These are phyloP conservation scores for Labrus mixtus DNA, from an alignment of 2,113 vertebrate species.

Conservation along the genomic window DNA sequence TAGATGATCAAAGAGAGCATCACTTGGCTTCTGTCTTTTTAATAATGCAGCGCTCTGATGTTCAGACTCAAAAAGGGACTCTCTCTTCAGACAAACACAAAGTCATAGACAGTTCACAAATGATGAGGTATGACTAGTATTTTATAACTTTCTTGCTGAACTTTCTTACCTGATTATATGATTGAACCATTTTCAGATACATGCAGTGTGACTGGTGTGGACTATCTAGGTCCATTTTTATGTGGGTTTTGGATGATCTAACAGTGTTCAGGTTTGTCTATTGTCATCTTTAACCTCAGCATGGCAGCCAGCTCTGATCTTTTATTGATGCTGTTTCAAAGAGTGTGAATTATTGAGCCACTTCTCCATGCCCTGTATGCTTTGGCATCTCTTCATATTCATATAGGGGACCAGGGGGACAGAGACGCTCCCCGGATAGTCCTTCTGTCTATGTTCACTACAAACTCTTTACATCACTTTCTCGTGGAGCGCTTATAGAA, in stretches of 20 bases:
- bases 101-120: neutral
- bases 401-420: conserved; percentile 24
- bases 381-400: conserved; percentile 59
- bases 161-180: neutral
- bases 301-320: conserved; percentile 59
- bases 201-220: neutral
- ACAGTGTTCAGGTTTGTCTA: conserved; percentile 21
- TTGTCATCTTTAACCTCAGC: conserved; percentile 40
- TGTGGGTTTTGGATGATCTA: conserved; percentile 11
- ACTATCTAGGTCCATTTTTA: neutral
- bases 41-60: conserved; percentile 47
- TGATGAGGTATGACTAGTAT: neutral
- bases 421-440: conserved; percentile 13
- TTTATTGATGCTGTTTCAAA: conserved; percentile 82
- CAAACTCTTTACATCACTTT: conserved; percentile 17
- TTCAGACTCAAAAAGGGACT: conserved; percentile 10
- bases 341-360: conserved; percentile 80
- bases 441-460: conserved; percentile 12
- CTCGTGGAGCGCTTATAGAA: neutral
- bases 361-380: conserved; percentile 39
- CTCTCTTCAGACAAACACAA: neutral
- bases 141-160: neutral
- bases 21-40: conserved; percentile 6
- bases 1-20: conserved; percentile 19
- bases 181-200: no score